These are phyloP conservation scores for Mugil cephalus DNA, from an alignment of 2,113 vertebrate genomes.

Conservation along the genomic window DNA sequence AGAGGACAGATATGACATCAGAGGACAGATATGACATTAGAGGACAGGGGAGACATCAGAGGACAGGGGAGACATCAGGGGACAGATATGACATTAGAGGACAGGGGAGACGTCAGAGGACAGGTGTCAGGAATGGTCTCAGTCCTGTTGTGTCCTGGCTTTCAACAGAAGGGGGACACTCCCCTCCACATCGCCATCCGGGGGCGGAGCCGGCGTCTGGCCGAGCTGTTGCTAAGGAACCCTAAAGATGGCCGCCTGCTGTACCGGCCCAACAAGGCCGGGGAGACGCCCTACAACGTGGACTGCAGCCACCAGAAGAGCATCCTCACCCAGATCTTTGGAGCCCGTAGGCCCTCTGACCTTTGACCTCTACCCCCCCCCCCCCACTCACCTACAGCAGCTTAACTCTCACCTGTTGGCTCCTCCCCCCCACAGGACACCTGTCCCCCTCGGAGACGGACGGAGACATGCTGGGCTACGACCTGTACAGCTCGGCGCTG, in stretches of 20 bases:
- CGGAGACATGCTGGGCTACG: slow-evolving; percentile 97
- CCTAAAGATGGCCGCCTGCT: slow-evolving; percentile 97
- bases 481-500: slow-evolving; percentile 96
- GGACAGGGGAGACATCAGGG: too few relatives aligned
- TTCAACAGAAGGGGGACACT: slow-evolving; percentile 93
- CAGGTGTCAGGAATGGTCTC: too few relatives aligned
- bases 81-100: too few relatives aligned
- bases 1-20: too few relatives aligned
- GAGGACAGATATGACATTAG: too few relatives aligned
- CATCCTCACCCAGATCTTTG: slow-evolving; percentile 98
- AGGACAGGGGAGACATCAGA: too few relatives aligned
- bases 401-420: background rate
- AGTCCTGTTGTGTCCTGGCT: slow-evolving; percentile 38
- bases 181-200: slow-evolving; percentile 97
- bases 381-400: slow-evolving; percentile 80
- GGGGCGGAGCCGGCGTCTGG: slow-evolving; percentile 94
- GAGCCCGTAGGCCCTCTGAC: slow-evolving; percentile 88
- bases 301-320: slow-evolving; percentile 99
- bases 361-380: background rate
- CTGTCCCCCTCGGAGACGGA: slow-evolving; percentile 96
- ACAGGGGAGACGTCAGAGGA: too few relatives aligned
- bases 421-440: slow-evolving; percentile 85
- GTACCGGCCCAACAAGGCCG: slow-evolving; percentile 96
- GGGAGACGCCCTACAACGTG: slow-evolving; percentile 98
- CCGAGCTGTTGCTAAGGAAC: slow-evolving; percentile 94